Evolutionary conservation across 2,888 invertebrate species (phyloP).

Genomic region (Didymodactylos carnosus): DNA sequence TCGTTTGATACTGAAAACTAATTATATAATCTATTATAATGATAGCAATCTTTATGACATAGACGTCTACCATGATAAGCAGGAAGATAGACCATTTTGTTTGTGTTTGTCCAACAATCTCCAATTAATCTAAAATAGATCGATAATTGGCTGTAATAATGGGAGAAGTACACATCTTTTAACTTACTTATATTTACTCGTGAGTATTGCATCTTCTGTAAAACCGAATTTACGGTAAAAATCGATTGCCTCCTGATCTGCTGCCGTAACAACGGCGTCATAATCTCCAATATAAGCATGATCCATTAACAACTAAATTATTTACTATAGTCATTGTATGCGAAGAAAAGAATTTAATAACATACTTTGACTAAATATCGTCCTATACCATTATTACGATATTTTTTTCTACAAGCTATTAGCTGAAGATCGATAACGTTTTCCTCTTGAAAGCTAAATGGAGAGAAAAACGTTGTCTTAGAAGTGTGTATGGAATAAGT

Average conservation of each 20-base stretch:
- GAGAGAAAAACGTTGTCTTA: background rate
- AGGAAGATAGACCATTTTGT: constrained; percentile 9
- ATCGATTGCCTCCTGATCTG: constrained; percentile 5
- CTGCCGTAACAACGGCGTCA: constrained; percentile 7
- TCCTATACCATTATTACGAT: constrained; percentile 6
- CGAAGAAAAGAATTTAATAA: background rate
- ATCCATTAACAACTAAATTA: background rate
- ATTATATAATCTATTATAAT: too few relatives aligned
- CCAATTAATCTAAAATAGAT: background rate
- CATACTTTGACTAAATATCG: background rate
- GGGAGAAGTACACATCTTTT: background rate
- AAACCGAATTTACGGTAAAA: constrained; percentile 10
- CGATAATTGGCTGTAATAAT: background rate
- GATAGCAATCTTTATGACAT: too few relatives aligned
- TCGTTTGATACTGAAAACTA: background rate
- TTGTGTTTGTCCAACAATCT: constrained; percentile 10
- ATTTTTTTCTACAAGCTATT: constrained; percentile 3
- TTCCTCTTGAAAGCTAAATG: background rate
- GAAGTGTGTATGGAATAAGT: background rate
- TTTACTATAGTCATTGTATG: background rate
- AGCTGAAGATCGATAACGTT: constrained; percentile 2
- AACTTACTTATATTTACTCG: constrained; percentile 5
- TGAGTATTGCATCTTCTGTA: constrained; percentile 1
- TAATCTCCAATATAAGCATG: constrained; percentile 2
- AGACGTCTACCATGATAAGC: background rate